Evolutionary conservation across 2,888 invertebrate genomes (phyloP).

Genomic region (Pecten maximus): DNA sequence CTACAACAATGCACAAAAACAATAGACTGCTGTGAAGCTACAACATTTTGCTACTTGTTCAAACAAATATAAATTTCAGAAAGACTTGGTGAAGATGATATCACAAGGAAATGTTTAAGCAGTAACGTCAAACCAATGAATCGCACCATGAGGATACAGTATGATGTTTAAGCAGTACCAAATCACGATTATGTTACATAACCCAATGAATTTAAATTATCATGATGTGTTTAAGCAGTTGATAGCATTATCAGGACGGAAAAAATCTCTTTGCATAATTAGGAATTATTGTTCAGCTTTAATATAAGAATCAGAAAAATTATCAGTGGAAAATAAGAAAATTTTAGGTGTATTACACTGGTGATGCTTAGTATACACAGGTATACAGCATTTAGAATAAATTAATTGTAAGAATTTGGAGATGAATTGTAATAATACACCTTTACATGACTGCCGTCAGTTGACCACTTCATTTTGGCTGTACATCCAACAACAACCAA

Average conservation of each 20-base stretch:
- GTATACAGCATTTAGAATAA: too few relatives aligned
- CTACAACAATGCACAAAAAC: background rate
- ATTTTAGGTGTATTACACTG: too few relatives aligned
- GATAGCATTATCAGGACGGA: background rate
- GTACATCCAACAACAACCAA: background rate
- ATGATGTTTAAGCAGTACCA: too few relatives aligned
- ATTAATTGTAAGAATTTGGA: too few relatives aligned
- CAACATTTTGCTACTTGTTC: too few relatives aligned
- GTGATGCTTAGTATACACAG: too few relatives aligned
- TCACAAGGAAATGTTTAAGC: background rate
- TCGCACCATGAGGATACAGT: background rate
- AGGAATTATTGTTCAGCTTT: background rate
- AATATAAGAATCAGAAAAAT: too few relatives aligned
- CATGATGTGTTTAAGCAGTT: background rate
- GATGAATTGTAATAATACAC: too few relatives aligned
- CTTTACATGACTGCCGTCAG: too few relatives aligned
- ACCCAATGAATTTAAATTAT: background rate
- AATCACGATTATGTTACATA: background rate
- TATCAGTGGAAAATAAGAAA: too few relatives aligned
- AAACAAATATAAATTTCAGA: background rate
- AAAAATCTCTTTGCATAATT: background rate
- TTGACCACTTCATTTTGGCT: background rate
- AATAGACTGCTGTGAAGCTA: background rate
- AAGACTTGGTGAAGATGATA: background rate
- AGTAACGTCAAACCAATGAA: background rate